phyloP scores from a whole-genome alignment of 2,797 vertebrate species.

The Notolepis coatsorum region DNA sequence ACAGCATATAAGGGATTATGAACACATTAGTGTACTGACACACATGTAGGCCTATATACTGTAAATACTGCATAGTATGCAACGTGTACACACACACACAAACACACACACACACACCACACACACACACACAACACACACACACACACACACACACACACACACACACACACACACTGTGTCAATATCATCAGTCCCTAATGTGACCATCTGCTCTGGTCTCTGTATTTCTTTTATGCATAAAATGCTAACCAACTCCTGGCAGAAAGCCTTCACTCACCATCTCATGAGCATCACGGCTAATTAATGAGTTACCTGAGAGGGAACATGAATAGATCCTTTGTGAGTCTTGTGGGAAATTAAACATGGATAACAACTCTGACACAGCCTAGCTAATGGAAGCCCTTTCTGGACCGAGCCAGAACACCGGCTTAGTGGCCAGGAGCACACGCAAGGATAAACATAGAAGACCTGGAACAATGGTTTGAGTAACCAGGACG shows the following conservation, averaged over 20 bases:
- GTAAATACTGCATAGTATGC: constrained; percentile 25
- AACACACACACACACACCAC: constrained; percentile 18
- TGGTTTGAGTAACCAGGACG: constrained; percentile 20
- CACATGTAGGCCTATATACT: neutral
- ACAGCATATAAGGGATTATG: neutral
- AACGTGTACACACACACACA: constrained; percentile 21
- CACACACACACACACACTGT: constrained; percentile 55
- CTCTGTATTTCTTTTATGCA: constrained; percentile 73
- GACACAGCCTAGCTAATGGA: constrained; percentile 76
- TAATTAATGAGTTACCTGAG: constrained; percentile 85
- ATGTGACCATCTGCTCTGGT: constrained; percentile 80
- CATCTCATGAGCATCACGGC: constrained; percentile 77
- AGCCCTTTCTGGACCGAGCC: constrained; percentile 53
- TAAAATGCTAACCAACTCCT: constrained; percentile 75
- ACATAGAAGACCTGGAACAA: constrained; percentile 17
- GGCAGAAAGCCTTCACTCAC: constrained; percentile 71
- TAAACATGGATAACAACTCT: constrained; percentile 81
- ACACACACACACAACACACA: constrained; percentile 33
- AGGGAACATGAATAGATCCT: constrained; percentile 73
- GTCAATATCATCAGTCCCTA: constrained; percentile 75
- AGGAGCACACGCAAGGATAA: constrained; percentile 41
- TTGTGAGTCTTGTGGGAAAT: constrained; percentile 79
- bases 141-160: constrained; percentile 53
- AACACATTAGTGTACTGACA: neutral
- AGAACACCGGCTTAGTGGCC: constrained; percentile 43